Base-by-base conservation (phyloP, 2,113 vertebrate species). In the Dissostichus mawsoni region DNA sequence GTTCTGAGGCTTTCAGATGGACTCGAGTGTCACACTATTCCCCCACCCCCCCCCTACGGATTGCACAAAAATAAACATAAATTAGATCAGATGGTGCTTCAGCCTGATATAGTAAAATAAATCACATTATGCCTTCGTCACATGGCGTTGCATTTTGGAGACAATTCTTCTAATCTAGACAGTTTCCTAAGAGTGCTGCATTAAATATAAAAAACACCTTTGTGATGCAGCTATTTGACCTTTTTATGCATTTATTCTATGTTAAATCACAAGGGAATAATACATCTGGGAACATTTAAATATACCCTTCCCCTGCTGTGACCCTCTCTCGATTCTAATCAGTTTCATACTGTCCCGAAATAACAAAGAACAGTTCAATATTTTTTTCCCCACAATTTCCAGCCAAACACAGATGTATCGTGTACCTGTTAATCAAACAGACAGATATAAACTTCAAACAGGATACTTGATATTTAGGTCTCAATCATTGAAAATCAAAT, bases 401-500 rank as follows among this genome's bases (percentile, higher is more conserved):
- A 62, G 58, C 58, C 57, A 74, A 41, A 23, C 16, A 41, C 63
- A 67, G 23, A 58, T 16, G 66, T 25, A 68, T 41, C 1, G 36
- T 41, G 36, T 41, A 41, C 36, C 36, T 41, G 36, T 41, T 41
- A 41, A 41, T 41, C 36, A 41, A 41, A 41, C 36, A 1, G 36
- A 41, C 36, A 41, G 36, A 41, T 41, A 41, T 41, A 47, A 48
- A 48, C 48, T 10, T 74, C 14, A 45, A 53, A 64, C 44, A n/a
- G 20, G 59, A 76, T 52, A 29, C 44, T 59, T 44, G 16, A 18
- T 59, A 25, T 77, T 29, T 29, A 76, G 20, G 16, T 57, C 16
- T 76, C 36, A 80, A 47, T 71, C 18, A 44, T 47, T 41, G 11
- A 51, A 71, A 75, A 47, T 50, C 44, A 81, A 57, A 68, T 12